Evolutionary conservation across 2,113 vertebrate genomes (phyloP), one percentile per base, ranked within the genome.

Genomic region (Nycticorax nycticorax): DNA sequence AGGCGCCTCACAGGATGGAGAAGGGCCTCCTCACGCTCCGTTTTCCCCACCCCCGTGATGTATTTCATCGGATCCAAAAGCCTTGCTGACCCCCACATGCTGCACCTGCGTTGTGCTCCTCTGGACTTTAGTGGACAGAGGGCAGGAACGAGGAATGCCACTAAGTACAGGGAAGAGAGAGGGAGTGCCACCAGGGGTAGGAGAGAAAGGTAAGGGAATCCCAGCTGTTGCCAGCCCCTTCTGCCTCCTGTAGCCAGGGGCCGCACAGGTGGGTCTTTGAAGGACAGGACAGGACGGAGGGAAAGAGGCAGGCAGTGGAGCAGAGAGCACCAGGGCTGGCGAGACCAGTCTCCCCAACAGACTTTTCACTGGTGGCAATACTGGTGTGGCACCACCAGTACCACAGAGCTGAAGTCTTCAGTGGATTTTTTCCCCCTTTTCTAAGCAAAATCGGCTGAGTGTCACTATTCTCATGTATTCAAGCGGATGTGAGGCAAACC

Each of bases 31-130:
- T 62, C 45, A 37, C 5, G 8, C 45, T 52, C 6, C 5, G 0
- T 45, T 32, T 5, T 79, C 41, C 59, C 68, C 48, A 43, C 18
- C 9, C 15, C 37, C 11, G 11, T 35, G 3, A 43, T 43, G 14
- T 10, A 48, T 1, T 19, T 74, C 41, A 14, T 57, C 41, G 62
- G 18, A 67, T 24, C 79, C 75, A 11, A 55, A 85, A 88, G 20
- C 23, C 23, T 26, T 0, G 0, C 55, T 33, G 64, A 47, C 4
- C 6, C 18, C 14, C 2, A 2, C 1, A 2, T 2, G 3, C 52
- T 67, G 32, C 62, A 55, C 8, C 47, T 64, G 55, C 1, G 0
- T 27, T 27, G 24, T 9, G 16, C 6, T 78, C n/a, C 57, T 48
- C 60, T 27, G 32, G 39, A 27, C 48, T 67, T 33, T 6, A 48